phyloP scores from a whole-genome alignment of 2,113 vertebrate genomes.

The Nothoprocta perdicaria region DNA sequence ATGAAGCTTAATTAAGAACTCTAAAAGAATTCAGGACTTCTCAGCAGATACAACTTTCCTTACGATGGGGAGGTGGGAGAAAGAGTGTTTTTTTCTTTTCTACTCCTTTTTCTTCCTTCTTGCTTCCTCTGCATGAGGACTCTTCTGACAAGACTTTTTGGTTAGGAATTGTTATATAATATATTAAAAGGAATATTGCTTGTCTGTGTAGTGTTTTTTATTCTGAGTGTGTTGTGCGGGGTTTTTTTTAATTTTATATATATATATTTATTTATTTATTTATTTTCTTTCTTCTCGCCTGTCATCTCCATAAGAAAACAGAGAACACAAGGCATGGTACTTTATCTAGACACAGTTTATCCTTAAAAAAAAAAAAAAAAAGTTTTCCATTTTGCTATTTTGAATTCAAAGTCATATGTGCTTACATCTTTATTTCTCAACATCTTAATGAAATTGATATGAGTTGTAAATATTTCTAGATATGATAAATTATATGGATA shows the following conservation, averaged over 20 bases:
- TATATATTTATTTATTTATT: no score
- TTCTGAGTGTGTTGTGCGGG: not conserved
- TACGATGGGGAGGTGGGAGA: not conserved
- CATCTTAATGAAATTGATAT: not conserved
- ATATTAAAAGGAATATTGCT: not conserved
- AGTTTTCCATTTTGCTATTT: not conserved
- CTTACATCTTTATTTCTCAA: not conserved
- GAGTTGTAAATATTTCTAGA: not conserved
- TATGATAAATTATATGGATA: no score
- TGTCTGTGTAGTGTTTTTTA: not conserved
- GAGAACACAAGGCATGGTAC: not conserved
- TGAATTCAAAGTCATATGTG: not conserved
- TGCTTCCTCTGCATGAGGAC: no score
- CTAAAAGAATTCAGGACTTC: not conserved
- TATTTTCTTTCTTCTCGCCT: not conserved
- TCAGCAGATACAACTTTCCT: not conserved
- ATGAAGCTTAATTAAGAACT: not conserved
- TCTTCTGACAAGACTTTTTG: not conserved
- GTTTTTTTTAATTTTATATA: no score
- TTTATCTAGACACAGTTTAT: not conserved
- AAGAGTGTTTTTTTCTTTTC: not conserved
- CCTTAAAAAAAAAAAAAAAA: not conserved
- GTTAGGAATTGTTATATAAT: not conserved
- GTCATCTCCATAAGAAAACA: not conserved
- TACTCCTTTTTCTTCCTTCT: not conserved